Percentiles rank a stretch among this genome's conserved stretches.
Evolutionary conservation across 2,888 invertebrate genomes (phyloP).

Genomic region (Xanthia togata): DNA sequence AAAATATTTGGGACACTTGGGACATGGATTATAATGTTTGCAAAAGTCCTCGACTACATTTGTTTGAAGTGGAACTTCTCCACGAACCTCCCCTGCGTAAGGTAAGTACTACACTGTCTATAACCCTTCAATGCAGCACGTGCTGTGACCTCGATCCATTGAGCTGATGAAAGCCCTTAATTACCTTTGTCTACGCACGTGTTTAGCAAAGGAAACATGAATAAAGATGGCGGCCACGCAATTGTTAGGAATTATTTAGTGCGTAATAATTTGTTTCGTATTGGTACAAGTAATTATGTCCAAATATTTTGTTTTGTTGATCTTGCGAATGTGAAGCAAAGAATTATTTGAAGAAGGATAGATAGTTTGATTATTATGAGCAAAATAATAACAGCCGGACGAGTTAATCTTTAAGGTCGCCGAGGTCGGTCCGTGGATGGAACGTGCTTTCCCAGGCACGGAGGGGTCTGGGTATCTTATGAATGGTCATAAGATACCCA

Average conservation of each 20-base stretch:
- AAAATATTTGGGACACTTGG: too few species aligned
- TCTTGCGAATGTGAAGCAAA: background rate
- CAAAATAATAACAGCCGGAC: too few species aligned
- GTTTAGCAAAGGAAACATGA: slow-evolving; percentile 67
- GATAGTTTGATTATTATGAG: background rate
- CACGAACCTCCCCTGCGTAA: background rate
- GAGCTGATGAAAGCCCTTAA: slow-evolving; percentile 76
- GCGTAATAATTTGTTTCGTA: slow-evolving; percentile 49
- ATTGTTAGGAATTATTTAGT: slow-evolving; percentile 42
- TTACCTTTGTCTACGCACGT: slow-evolving; percentile 84
- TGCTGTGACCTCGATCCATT: slow-evolving; percentile 77
- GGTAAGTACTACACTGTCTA: slow-evolving; percentile 47
- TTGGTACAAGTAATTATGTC: background rate
- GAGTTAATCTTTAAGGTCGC: too few species aligned
- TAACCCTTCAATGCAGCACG: slow-evolving; percentile 71
- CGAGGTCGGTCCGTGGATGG: too few species aligned
- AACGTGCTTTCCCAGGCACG: too few species aligned
- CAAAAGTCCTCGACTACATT: background rate
- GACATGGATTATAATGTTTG: background rate
- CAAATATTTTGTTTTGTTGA: slow-evolving; percentile 24
- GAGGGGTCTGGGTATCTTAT: too few species aligned
- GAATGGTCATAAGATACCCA: too few species aligned
- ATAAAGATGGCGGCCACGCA: slow-evolving; percentile 55
- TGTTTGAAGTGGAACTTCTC: slow-evolving; percentile 37
- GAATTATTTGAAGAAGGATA: background rate